phyloP scores from a whole-genome alignment of 2,888 invertebrate species.

The Trichogramma dendrolimi region DNA sequence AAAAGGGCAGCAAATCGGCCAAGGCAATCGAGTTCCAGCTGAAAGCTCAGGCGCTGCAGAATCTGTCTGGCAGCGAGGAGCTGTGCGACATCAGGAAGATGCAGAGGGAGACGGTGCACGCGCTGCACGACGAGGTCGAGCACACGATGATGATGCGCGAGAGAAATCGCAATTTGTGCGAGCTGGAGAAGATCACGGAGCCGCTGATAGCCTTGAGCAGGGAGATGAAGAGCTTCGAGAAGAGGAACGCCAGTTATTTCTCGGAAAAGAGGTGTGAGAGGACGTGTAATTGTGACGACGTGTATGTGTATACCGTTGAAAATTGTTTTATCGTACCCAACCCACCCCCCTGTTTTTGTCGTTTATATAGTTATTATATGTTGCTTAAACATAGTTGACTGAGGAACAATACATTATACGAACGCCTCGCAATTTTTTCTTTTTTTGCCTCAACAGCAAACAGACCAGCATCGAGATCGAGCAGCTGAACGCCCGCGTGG shows the following conservation, averaged over 20 bases:
- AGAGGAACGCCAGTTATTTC: conserved; percentile 59
- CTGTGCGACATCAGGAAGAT: conserved; percentile 50
- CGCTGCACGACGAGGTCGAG: conserved; percentile 43
- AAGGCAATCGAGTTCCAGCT: conserved; percentile 61
- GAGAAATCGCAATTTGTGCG: conserved; percentile 52
- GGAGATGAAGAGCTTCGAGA: conserved; percentile 63
- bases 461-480: conserved; percentile 97
- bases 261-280: conserved; percentile 61
- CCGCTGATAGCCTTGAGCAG: conserved; percentile 61
- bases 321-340: neutral
- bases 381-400: neutral
- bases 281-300: neutral
- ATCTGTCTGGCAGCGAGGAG: conserved; percentile 55
- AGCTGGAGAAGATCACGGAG: conserved; percentile 57
- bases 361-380: neutral
- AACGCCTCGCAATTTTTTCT: neutral
- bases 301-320: neutral
- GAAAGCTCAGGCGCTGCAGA: conserved; percentile 51
- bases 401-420: neutral
- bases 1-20: conserved; percentile 65
- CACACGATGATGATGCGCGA: conserved; percentile 53
- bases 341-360: neutral
- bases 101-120: conserved; percentile 42
- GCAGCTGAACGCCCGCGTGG: conserved; percentile 89
- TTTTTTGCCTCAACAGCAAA: conserved; percentile 64